A percentile compares a stretch with the other conserved stretches of the same genome.
These are phyloP conservation scores for Clinocottus analis DNA, from an alignment of 2,113 vertebrate genomes.

Conservation along the genomic window DNA sequence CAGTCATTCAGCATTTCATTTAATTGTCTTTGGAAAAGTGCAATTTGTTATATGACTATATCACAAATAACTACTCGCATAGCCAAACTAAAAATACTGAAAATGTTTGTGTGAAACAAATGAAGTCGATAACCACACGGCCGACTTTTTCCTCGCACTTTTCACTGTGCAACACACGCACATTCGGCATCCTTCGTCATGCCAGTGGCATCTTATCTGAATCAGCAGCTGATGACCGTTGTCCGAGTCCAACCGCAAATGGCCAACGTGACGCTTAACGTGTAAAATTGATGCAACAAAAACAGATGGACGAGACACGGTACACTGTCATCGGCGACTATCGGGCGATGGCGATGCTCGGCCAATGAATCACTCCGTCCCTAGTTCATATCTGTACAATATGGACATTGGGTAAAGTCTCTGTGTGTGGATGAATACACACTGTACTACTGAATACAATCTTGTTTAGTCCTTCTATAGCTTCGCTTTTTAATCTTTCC, in stretches of 20 bases:
- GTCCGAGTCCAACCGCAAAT: no score
- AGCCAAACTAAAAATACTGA: no score
- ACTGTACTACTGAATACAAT: not conserved
- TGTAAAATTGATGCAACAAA: not conserved
- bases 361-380: not conserved
- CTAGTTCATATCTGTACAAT: not conserved
- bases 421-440: not conserved
- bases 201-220: not conserved
- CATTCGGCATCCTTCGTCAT: no score
- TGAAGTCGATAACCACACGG: no score
- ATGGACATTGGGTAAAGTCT: slow-evolving; percentile 3
- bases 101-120: no score
- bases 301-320: not conserved
- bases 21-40: no score
- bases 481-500: not conserved
- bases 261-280: not conserved
- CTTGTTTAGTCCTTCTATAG: not conserved
- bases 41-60: no score
- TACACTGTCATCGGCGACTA: not conserved
- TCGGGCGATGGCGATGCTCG: no score
- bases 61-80: no score
- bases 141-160: not conserved
- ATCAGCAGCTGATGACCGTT: not conserved
- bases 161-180: no score
- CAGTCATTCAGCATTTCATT: no score